Evolutionary conservation across 1,140 invertebrate genomes (phyloP), one percentile per base, ranked within the genome.

Genomic region (Babylonia areolata): DNA sequence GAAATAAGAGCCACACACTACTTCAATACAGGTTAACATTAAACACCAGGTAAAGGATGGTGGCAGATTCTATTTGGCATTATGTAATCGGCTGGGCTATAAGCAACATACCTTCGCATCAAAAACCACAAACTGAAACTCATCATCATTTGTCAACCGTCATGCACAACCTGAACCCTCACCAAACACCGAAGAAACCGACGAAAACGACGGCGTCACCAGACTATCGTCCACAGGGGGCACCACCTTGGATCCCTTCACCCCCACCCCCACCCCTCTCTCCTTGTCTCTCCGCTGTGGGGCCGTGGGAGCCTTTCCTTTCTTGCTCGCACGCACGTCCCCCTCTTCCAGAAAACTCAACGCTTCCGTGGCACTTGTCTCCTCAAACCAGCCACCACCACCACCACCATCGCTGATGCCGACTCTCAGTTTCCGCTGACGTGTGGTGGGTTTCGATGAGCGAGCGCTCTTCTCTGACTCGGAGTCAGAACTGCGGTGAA

Each of bases 151-250:
- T n/a, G n/a, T n/a, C n/a, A n/a, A n/a, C n/a, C n/a, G n/a, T n/a
- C n/a, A n/a, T n/a, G n/a, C n/a, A n/a, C n/a, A n/a, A n/a, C n/a
- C 58, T n/a, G 5, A 23, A 51, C 28, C 20, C 69, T 84, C 75
- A 85, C 84, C 84, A 85, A 85, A 85, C 17, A 85, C 84, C 3
- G 84, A 85, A 15, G 51, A 54, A 20, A 85, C 75, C 15, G 84
- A 85, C n/a, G 84, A 80, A 40, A 85, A 85, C 20, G 84, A 69
- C 3, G 77, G 84, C 12, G 71, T 80, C 15, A 58, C 64, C 12
- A 81, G 37, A 20, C 64, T 71, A 39, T 84, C 82, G 3, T 84
- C 31, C 40, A 54, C 23, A 5, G 17, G 17, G 0, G 37, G 6
- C 31, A 31, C n/a, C n/a, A 35, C 9, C 71, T 75, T 64, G 20